A percentile compares a stretch with the other conserved stretches of the same genome.
phyloP scores from a whole-genome alignment of 1,140 invertebrate species.

The Drepana arcuata region DNA sequence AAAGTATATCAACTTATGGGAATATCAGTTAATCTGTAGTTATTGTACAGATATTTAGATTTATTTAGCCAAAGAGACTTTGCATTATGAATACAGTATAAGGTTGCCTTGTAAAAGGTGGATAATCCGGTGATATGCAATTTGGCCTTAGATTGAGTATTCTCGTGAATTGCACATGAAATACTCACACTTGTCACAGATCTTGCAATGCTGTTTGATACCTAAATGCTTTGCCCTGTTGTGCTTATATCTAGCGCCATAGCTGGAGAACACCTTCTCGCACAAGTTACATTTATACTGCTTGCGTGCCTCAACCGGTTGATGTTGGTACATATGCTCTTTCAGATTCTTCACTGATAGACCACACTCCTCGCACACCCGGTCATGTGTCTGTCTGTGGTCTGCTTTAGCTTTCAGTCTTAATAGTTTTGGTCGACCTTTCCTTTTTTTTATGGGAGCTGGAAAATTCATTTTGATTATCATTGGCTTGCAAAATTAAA shows the following conservation, averaged over 20 bases:
- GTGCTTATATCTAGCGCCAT: constrained; percentile 34
- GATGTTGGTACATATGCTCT: constrained; percentile 26
- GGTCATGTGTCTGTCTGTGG: no score
- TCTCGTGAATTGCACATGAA: neutral
- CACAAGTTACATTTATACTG: constrained; percentile 36
- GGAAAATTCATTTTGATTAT: no score
- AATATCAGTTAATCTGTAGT: no score
- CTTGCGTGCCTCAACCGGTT: constrained; percentile 17
- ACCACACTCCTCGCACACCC: constrained; percentile 50
- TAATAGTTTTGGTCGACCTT: no score
- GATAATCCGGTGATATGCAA: constrained; percentile 3
- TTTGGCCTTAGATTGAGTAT: neutral
- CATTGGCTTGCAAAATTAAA: no score
- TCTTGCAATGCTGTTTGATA: constrained; percentile 33
- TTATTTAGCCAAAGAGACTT: no score
- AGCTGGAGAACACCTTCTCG: constrained; percentile 29
- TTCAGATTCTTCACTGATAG: constrained; percentile 38
- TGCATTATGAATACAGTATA: no score
- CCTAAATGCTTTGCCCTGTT: constrained; percentile 44
- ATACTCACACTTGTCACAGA: constrained; percentile 49
- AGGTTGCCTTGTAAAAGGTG: no score
- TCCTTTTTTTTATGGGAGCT: no score
- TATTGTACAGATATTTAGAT: no score
- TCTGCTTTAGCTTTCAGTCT: no score
- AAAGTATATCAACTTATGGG: no score